Evolutionary conservation across 2,888 invertebrate species (phyloP), one percentile per base, ranked within the genome.

Genomic region (Chrysolina oricalcia): DNA sequence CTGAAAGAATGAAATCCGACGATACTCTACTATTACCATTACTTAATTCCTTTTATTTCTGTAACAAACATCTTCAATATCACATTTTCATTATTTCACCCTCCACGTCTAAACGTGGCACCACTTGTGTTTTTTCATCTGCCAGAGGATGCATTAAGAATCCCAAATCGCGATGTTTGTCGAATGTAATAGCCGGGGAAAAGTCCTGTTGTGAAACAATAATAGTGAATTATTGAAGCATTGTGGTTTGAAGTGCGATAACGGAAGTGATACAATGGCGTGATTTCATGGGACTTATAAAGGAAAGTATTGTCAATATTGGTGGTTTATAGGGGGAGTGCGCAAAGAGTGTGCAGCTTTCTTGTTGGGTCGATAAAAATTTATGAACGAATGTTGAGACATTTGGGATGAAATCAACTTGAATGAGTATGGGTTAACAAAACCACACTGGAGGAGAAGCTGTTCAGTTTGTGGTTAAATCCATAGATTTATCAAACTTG

Each of bases 151-250:
- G 53, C 53, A 68, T 53, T 68, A 68, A 40, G 68, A 53, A 68
- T 68, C 41, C 68, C 27, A 53, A 68, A 27, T 27, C 40, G 21
- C 23, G 68, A 68, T 68, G 68, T 68, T 68, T 68, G 68, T 53
- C 53, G 68, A 68, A 40, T 40, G 48, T 68, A 53, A 68, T 68
- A 53, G 68, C 59, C 59, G 23, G 59, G 59, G 68, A 41, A 4
- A 53, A 50, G 6, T 68, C 53, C 68, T 19, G 53, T 40, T 53
- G 53, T 19, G 68, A 53, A 43, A 68, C 68, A 68, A 68, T 68
- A 68, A 68, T 40, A 48, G 53, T 53, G 40, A 53, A 68, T 53
- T 68, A 68, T 68, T 68, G 53, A 15, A 35, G 68, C 40, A 50
- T 68, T 68, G 53, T 53, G 40, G 41, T 41, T 68, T 35, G 27